Base-by-base conservation (phyloP, 1,140 invertebrate species). In the Mylabris phalerata region DNA sequence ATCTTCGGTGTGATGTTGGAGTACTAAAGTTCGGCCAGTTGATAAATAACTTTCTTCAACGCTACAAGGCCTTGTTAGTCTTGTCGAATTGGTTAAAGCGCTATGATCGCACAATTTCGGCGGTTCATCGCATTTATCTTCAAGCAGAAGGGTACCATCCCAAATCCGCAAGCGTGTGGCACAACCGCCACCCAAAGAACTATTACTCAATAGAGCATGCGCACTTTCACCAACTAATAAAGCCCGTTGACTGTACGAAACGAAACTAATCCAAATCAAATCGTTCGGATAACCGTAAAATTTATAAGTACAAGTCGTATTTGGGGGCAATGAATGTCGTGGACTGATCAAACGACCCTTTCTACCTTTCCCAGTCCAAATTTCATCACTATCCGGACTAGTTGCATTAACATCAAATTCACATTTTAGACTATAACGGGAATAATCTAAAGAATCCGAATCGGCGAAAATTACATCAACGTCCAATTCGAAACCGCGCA, bases 401-500 rank as follows among this genome's bases (percentile, higher is more conserved):
- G 82, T 84, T 9, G 85, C 85, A 68, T 86, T 86, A 10, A 87
- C 81, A 67, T 84, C 79, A 67, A 88, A 88, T 67, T 87, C 85
- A 66, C 86, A 88, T 13, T 83, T 80, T 58, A 73, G 71, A 42
- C 74, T 72, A 25, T 80, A 79, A 51, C 82, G 76, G 0, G 82
- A 81, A 61, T 84, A 89, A 65, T 89, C 86, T 11, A 84, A 75
- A 0, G 84, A 85, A 65, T 91, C 88, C 0, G 89, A 92, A 68
- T 93, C 89, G 1, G 88, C 85, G 66, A 92, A 92, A 6, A 92
- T 80, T n/a, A 93, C 87, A 62, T 90, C 87, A 6, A 92, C 85
- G 66, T 93, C 88, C 5, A 94, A 78, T 66, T 93, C 90, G 59
- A 91, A 86, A 47, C 86, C 85, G 0, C 86, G 75, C 42, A 90